phyloP scores from a whole-genome alignment of 2,797 vertebrate genomes.

The Euthynnus affinis region DNA sequence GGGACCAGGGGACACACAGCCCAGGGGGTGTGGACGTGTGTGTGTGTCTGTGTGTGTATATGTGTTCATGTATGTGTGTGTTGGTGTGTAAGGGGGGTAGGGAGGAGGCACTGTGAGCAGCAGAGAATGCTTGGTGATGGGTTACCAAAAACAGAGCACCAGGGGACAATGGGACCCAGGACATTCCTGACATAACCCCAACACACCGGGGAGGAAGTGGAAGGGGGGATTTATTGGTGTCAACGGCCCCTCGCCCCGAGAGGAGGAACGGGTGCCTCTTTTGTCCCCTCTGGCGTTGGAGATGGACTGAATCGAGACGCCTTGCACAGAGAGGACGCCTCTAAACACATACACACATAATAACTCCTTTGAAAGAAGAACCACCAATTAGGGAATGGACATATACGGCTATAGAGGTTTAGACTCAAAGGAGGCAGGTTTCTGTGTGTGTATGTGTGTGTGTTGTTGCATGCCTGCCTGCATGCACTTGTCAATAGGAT shows the following conservation, averaged over 20 bases:
- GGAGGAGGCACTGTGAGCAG: constrained; percentile 71
- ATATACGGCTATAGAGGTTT: constrained; percentile 71
- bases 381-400: constrained; percentile 84
- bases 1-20: constrained; percentile 79
- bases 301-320: constrained; percentile 81
- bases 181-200: constrained; percentile 88
- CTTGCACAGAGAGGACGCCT: constrained; percentile 77
- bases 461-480: constrained; percentile 52
- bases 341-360: constrained; percentile 80
- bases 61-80: constrained; percentile 63
- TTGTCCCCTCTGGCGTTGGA: constrained; percentile 82
- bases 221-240: constrained; percentile 86
- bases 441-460: constrained; percentile 41
- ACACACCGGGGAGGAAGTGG: constrained; percentile 85
- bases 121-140: constrained; percentile 84
- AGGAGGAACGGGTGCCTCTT: constrained; percentile 82
- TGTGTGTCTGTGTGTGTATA: constrained; percentile 36
- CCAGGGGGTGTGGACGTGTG: constrained; percentile 68
- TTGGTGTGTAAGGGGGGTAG: constrained; percentile 70
- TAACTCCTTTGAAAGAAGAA: constrained; percentile 81
- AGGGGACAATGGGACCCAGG: constrained; percentile 81
- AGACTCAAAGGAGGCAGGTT: constrained; percentile 61
- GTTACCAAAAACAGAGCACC: constrained; percentile 85
- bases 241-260: constrained; percentile 79
- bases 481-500: constrained; percentile 74